Evolutionary conservation across 2,888 invertebrate species (phyloP), one percentile per base, ranked within the genome.

Genomic region (Craniophora ligustri): DNA sequence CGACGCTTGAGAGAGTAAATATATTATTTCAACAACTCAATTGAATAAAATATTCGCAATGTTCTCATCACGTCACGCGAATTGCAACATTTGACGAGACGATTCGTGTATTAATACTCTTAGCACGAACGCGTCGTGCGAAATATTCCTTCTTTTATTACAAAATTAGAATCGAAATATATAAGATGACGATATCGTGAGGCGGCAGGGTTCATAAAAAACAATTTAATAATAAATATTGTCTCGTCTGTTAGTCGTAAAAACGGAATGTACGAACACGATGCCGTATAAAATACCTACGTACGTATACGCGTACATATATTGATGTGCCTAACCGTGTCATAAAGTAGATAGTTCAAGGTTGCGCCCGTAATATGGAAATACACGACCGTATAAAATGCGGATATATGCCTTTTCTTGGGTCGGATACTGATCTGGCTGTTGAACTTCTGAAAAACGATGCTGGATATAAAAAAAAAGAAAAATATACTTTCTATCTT

Each of bases 141-240:
- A 26, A 26, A 26, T 26, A 26, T 26, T 26, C 4, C 26, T 5
- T n/a, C n/a, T 26, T 26, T 26, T 26, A 26, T 26, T 26, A 26
- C 26, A n/a, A 26, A 26, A 26, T 26, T n/a, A 26, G 26, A 26
- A 26, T 26, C 26, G 26, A 26, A 26, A 26, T 13, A 11, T 3
- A 36, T 2, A 31, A 23, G 5, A 53, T 23, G 1, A 0, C 30
- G 11, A 15, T 31, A 26, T 4, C 16, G 14, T 10, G 16, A 41
- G 16, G 13, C 34, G 39, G 36, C 7, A 53, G 47, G 21, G 16
- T 32, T 19, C 45, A 47, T 47, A 48, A 67, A 70, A 45, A 55
- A 56, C 36, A 49, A 67, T 67, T 56, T 62, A 72, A 62, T 67
- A 67, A 72, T 71, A 67, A 71, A 72, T 57, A 67, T 67, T 53